Base-by-base conservation (phyloP, 2,888 invertebrate species). In the Arenicola marina region DNA sequence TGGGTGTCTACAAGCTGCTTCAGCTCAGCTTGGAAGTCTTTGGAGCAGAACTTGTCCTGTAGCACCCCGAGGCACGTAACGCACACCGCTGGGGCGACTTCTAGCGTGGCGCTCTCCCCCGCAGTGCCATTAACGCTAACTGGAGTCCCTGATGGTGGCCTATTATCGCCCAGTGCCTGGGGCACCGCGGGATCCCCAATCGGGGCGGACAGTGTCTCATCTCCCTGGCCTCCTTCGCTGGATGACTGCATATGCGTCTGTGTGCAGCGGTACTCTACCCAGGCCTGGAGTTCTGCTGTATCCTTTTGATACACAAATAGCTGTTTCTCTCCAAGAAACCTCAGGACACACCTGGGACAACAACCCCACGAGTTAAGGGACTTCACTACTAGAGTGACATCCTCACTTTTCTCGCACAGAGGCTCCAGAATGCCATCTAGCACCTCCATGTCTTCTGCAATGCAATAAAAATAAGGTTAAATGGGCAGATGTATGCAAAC, bases 31-130 rank as follows among this genome's bases (percentile, higher is more conserved):
- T 63, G 7, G 45, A 68, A 69, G 31, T 54, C 32, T 15, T 62
- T 53, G 29, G 32, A 51, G 48, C 65, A 62, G 32, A 58, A 69
- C 28, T 31, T 31, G 11, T 59, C 56, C 46, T 69, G 65, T 18
- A 69, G 43, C 4, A 69, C 34, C 24, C 65, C 67, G n/a, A 69
- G 31, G 38, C 69, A 69, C 4, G 65, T 59, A 4, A 59, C 53
- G 29, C 69, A 69, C 21, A 64, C 59, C 18, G 29, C 34, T 7
- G 21, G 24, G 43, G 46, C 21, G 2, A 4, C 31, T 18, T 57
- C 34, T n/a, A n/a, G n/a, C n/a, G n/a, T n/a, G n/a, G n/a, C n/a
- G n/a, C n/a, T n/a, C n/a, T n/a, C n/a, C n/a, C n/a, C n/a, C n/a
- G n/a, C n/a, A n/a, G n/a, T n/a, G n/a, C n/a, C n/a, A n/a, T n/a